Percentiles rank a stretch among this genome's conserved stretches.
Conservation (phyloP, 2,113 vertebrate genomes). For the Chascanopsetta lugubris region DNA sequence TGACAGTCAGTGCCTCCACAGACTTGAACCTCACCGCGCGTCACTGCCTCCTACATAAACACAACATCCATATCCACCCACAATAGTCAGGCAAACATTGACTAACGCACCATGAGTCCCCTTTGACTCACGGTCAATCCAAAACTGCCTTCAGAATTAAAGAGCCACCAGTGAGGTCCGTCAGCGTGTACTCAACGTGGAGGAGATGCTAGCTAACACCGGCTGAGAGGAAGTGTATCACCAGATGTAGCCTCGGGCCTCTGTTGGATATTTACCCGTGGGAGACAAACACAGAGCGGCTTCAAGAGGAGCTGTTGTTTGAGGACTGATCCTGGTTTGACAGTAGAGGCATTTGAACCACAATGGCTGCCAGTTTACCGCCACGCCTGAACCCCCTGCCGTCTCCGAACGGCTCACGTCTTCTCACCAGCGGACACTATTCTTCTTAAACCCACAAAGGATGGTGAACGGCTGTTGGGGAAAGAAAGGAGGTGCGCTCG, state of each 20-base stretch:
- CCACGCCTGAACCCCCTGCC: slow-evolving; percentile 8
- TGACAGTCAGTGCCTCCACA: too few relatives aligned
- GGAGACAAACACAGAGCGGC: slow-evolving; percentile 29
- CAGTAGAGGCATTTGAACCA: neutral
- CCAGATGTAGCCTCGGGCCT: slow-evolving; percentile 29
- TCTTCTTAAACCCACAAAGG: slow-evolving; percentile 32
- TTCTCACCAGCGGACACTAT: slow-evolving; percentile 32
- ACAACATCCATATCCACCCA: too few relatives aligned
- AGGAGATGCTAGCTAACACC: slow-evolving; percentile 56
- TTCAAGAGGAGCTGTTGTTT: slow-evolving; percentile 31
- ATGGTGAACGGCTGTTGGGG: slow-evolving; percentile 26
- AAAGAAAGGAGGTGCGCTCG: slow-evolving; percentile 35
- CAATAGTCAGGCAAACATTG: too few relatives aligned
- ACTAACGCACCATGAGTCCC: too few relatives aligned
- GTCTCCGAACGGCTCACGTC: slow-evolving; percentile 27
- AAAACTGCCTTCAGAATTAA: too few relatives aligned
- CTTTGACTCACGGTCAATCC: too few relatives aligned
- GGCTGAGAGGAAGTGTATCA: slow-evolving; percentile 30
- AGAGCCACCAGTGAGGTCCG: too few relatives aligned
- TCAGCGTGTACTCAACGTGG: slow-evolving; percentile 19
- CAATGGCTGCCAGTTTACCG: slow-evolving; percentile 17
- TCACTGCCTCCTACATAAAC: too few relatives aligned
- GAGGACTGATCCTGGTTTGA: slow-evolving; percentile 4
- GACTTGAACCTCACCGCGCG: too few relatives aligned
- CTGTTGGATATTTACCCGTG: slow-evolving; percentile 42